Conservation (phyloP, 2,797 vertebrate species). For the Leucoraja ocellata region DNA sequence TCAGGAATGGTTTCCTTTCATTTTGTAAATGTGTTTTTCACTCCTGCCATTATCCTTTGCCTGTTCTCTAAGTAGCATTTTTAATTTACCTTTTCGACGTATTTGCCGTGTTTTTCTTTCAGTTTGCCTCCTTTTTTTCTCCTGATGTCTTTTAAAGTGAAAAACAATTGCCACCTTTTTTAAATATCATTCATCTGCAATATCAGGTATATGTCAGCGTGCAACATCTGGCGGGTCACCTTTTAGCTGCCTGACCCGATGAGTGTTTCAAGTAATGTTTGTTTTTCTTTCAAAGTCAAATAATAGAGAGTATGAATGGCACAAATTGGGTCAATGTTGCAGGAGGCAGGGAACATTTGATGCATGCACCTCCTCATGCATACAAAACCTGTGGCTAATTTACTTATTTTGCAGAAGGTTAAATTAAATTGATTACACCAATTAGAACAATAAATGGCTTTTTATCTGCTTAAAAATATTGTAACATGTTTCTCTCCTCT, state of each 20-base stretch:
- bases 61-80: too few species aligned
- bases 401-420: background rate
- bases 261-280: background rate
- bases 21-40: background rate
- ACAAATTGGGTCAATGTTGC: background rate
- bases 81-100: background rate
- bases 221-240: background rate
- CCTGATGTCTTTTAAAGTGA: background rate
- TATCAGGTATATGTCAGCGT: background rate
- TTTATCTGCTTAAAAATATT: background rate
- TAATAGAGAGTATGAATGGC: background rate
- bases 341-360: background rate
- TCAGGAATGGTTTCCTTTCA: background rate
- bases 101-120: background rate
- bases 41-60: background rate
- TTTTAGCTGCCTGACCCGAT: background rate
- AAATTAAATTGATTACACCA: constrained; percentile 4
- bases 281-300: background rate
- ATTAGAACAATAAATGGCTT: background rate
- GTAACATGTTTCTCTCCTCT: background rate
- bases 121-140: background rate
- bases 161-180: background rate
- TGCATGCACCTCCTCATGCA: background rate
- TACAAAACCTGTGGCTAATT: background rate
- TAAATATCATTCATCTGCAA: background rate